Base-by-base conservation (phyloP, 2,888 invertebrate species). In the Elysia crispata region DNA sequence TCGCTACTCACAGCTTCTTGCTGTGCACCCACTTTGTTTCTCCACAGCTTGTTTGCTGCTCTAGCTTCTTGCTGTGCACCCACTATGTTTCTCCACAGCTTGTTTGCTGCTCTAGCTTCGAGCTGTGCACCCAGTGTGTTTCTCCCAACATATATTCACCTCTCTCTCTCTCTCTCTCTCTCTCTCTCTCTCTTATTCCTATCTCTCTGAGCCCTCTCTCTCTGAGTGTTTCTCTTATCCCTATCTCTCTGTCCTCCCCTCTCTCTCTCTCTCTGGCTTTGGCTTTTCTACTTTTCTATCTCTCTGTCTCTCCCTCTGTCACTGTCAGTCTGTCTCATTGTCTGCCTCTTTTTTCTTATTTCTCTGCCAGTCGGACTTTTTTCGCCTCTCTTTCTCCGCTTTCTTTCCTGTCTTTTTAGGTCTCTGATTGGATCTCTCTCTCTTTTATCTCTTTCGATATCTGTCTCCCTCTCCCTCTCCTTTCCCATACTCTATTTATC, bases 381-480 rank as follows among this genome's bases (percentile, higher is more conserved):
- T 33, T n/a, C 33, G 33, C 23, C 54, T 50, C 57, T 50, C 54
- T 73, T 25, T 50, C 73, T 64, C 76, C 31, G 15, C 76, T 31
- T 41, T 49, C 41, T 64, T 49, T 76, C 76, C 30, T 66, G 1
- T 28, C 66, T 66, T 25, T 66, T 25, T 66, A 5, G 3, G 3
- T 60, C 23, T 60, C 60, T 60, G 8, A 8, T 18, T 60, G 3
- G 5, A 3, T 60, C 20, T 60, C 23, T 60, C 60, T 60, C 60
- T 60, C 60, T 60, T 18, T 60, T 18, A 8, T 60, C 60, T 60
- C 60, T 31, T 13, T 70, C 70, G 13, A 1, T 70, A 20, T 70
- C 33, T 33, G 33, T 3, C 33, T 11, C 70, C 20, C 33, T 11
- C 70, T 11, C 70, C 13, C 33, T 11, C 70, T 11, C 70, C 41